Base-by-base conservation (phyloP, 2,888 invertebrate species). In the Bhutanitis thaidina region DNA sequence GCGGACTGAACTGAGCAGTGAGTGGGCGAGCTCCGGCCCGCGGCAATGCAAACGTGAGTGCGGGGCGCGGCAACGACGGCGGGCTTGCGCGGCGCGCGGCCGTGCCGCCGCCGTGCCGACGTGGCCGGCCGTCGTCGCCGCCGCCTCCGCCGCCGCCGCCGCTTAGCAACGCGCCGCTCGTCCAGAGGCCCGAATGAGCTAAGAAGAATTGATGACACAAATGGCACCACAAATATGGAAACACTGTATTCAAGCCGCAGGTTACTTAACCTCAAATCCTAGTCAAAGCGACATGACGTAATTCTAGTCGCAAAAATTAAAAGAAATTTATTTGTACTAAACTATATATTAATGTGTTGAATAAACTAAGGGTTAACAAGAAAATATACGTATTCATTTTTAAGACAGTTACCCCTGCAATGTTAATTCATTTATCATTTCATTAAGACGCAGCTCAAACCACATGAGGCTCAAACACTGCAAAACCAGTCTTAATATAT, bases 111-210 rank as follows among this genome's bases (percentile, higher is more conserved):
- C 53, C 62, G 59, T 59, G 68, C 65, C 52, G 74, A 64, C 73
- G 80, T 80, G 53, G 80, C 75, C 52, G 78, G 77, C 64, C 87
- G 81, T 67, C 56, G 78, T 81, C 61, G 81, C 90, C 53, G 81
- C 80, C 51, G 84, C 67, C 55, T 83, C 80, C 73, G 55, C 51
- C 54, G 55, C 54, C 46, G 53, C 59, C 80, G 60, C 65, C 51
- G 65, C 71, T 67, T 61, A 61, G 63, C 65, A 63, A 68, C 69
- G 64, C 65, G 64, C 64, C 71, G 66, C 60, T 60, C 54, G 54
- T 59, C 57, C 51, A 50, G 52, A 53, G 52, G 48, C 55, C 45
- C 43, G 48, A 35, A 51, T 52, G 53, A 58, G 56, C 43, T 15
- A 12, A 30, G 13, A 46, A 50, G 43, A 52, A 52, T 50, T 50